Evolutionary conservation across 2,888 invertebrate genomes (phyloP).

Genomic region (Ophraella communa): DNA sequence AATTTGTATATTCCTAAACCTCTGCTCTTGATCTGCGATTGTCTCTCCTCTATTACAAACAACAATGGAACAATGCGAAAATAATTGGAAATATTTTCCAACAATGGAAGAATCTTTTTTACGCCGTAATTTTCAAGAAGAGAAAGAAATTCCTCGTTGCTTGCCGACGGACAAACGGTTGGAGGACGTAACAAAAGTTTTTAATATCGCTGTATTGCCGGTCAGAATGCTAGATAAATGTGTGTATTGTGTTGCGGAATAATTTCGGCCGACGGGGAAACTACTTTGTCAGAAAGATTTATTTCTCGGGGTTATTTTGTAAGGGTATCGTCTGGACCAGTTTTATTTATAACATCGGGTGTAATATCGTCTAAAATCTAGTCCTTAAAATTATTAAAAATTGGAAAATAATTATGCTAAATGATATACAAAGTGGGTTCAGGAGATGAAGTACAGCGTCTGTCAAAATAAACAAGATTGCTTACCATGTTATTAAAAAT

Average conservation of each 20-base stretch:
- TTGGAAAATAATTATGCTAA: too few relatives aligned
- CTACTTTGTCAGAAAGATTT: neutral
- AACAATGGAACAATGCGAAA: slow-evolving; percentile 12
- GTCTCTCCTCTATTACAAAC: slow-evolving; percentile 2
- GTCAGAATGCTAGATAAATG: neutral
- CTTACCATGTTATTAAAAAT: too few relatives aligned
- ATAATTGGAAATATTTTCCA: slow-evolving; percentile 25
- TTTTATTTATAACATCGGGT: too few relatives aligned
- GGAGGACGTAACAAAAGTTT: slow-evolving; percentile 9
- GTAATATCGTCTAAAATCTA: too few relatives aligned
- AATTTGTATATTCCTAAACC: too few relatives aligned
- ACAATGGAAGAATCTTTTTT: slow-evolving; percentile 23
- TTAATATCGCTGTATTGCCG: slow-evolving; percentile 1
- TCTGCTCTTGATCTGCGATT: slow-evolving; percentile 4
- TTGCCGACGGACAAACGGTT: neutral
- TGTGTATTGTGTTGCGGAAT: neutral
- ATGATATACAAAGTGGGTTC: too few relatives aligned
- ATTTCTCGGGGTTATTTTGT: neutral
- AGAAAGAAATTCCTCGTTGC: neutral
- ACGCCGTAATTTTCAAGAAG: slow-evolving; percentile 5
- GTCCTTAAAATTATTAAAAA: too few relatives aligned
- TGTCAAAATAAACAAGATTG: too few relatives aligned
- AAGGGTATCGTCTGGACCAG: too few relatives aligned
- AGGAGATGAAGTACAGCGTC: too few relatives aligned
- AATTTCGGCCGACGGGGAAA: neutral